Base-by-base conservation (phyloP, 2,888 invertebrate genomes). In the Scaptomyza flava region DNA sequence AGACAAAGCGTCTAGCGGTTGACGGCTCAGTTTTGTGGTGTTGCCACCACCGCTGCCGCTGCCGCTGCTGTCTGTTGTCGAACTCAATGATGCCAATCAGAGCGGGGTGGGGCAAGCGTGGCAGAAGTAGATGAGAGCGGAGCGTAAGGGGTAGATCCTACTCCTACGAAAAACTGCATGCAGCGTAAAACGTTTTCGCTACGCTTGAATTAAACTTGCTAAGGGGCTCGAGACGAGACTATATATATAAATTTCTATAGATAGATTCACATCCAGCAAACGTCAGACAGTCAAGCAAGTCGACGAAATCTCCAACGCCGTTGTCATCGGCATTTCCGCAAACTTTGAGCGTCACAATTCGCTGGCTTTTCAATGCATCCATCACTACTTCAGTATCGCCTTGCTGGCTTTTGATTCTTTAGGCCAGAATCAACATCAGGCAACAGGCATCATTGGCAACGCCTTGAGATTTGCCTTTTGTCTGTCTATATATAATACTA, bases 51-150 rank as follows among this genome's bases (percentile, higher is more conserved):
- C n/a, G n/a, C n/a, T n/a, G n/a, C n/a, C n/a, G n/a, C n/a, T n/a
- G n/a, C n/a, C n/a, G n/a, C n/a, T n/a, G n/a, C n/a, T n/a, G 71
- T 66, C 71, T 71, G 82, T 87, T 84, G 81, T 87, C 87, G 75
- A 62, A 75, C 62, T 71, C 77, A 77, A 77, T 77, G 85, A 79
- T 74, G 87, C 85, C 82, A 83, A 87, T 87, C 84, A 83, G 77
- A 83, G 79, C 76, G 70, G 50, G 70, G 50, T 69, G 63, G 17
- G 41, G 41, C 41, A 41, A 17, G 41, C 41, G 41, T 9, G 30
- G 27, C 17, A 11, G 23, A 6, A 3, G 43, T 14, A 11, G 17
- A 30, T 9, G n/a, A n/a, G n/a, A n/a, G n/a, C n/a, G 20, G 9
- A 42, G 3, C 12, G 33, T 17, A 51, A 14, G 38, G 38, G 12